These are phyloP conservation scores for Kryptopterus vitreolus DNA, from an alignment of 2,797 vertebrate species.

Conservation along the genomic window DNA sequence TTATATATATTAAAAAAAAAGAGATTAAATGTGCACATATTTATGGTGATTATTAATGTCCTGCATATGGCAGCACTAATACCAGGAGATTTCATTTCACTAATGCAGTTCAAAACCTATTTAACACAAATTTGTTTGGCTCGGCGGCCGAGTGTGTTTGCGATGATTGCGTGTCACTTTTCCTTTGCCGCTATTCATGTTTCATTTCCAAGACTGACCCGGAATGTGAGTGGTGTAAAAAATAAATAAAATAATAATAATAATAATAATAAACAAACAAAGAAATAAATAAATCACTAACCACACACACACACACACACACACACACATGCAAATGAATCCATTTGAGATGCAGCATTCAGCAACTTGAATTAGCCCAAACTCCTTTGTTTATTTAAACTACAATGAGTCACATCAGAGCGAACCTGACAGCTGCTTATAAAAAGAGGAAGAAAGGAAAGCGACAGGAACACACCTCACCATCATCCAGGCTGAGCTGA, in stretches of 20 bases:
- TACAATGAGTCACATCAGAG: constrained; percentile 53
- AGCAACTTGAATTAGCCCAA: constrained; percentile 47
- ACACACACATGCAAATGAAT: constrained; percentile 18
- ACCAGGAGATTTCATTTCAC: constrained; percentile 70
- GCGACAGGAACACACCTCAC: constrained; percentile 29
- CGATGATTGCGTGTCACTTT: constrained; percentile 67
- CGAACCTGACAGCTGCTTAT: constrained; percentile 52
- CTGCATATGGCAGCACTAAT: constrained; percentile 66
- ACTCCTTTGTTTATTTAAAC: constrained; percentile 70
- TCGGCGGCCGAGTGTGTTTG: constrained; percentile 58
- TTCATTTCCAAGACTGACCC: constrained; percentile 57
- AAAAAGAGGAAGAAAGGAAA: constrained; percentile 13
- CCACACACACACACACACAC: constrained; percentile 27
- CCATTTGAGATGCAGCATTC: constrained; percentile 23
- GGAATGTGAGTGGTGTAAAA: constrained; percentile 28
- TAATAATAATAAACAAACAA: not conserved
- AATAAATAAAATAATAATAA: not conserved
- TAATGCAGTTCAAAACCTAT: constrained; percentile 70
- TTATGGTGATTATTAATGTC: constrained; percentile 69
- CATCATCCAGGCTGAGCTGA: constrained; percentile 19
- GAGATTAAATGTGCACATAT: constrained; percentile 67
- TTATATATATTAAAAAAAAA: constrained; percentile 22
- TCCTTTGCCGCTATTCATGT: constrained; percentile 69
- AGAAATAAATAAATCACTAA: constrained; percentile 17
- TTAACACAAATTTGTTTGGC: constrained; percentile 65